A percentile compares a stretch with the other conserved stretches of the same genome.
Evolutionary conservation across 2,888 invertebrate genomes (phyloP).

Genomic region (Leucoma salicis): DNA sequence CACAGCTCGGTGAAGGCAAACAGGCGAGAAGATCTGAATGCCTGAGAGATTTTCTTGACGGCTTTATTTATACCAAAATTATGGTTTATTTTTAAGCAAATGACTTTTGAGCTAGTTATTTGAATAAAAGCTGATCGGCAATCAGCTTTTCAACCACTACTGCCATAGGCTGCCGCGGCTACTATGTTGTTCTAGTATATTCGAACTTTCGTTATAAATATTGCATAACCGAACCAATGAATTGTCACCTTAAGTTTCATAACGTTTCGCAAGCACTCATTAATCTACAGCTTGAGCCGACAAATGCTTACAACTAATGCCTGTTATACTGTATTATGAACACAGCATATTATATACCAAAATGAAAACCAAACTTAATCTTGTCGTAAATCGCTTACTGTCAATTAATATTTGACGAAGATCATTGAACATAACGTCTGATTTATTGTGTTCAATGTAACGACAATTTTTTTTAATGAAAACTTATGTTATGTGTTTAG

Average conservation of each 20-base stretch:
- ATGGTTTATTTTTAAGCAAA: too few species aligned
- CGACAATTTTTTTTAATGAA: too few species aligned
- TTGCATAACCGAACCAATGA: conserved; percentile 26
- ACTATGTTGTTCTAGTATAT: too few species aligned
- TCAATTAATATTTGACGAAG: conserved; percentile 19
- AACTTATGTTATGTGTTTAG: too few species aligned
- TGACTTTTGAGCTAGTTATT: too few species aligned
- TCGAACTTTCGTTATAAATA: neutral
- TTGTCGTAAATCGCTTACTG: conserved; percentile 18
- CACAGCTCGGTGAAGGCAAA: too few species aligned
- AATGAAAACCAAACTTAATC: conserved; percentile 26
- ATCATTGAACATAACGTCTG: conserved; percentile 25
- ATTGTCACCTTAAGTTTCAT: conserved; percentile 28
- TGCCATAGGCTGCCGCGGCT: too few species aligned
- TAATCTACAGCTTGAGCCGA: conserved; percentile 28
- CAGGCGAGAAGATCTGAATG: too few species aligned
- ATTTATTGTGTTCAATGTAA: conserved; percentile 21
- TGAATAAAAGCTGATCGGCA: too few species aligned
- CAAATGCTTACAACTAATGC: conserved; percentile 27
- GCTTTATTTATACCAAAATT: too few species aligned
- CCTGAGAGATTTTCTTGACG: too few species aligned
- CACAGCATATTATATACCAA: conserved; percentile 19
- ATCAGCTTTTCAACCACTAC: too few species aligned
- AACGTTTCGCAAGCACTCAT: conserved; percentile 30
- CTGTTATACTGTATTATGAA: conserved; percentile 14